A percentile compares a stretch with the other conserved stretches of the same genome.
phyloP scores from a whole-genome alignment of 2,888 invertebrate species.

The Anoncus sp. region DNA sequence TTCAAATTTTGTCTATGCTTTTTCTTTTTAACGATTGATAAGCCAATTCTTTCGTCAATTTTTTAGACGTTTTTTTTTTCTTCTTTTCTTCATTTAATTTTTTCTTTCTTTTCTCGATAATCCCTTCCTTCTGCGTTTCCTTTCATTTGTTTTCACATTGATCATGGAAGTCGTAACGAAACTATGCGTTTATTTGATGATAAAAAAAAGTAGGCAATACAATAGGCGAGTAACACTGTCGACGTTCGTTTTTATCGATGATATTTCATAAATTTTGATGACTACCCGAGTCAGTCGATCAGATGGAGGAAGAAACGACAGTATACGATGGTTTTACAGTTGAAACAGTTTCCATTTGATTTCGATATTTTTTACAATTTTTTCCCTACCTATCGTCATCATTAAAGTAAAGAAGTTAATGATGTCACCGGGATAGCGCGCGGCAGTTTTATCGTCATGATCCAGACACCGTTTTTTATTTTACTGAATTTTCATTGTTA shows the following conservation, averaged over 20 bases:
- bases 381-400: too few relatives aligned
- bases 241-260: not conserved
- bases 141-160: slow-evolving; percentile 43
- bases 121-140: slow-evolving; percentile 66
- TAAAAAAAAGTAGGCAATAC: slow-evolving; percentile 5
- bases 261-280: not conserved
- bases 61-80: not conserved
- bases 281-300: not conserved
- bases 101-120: slow-evolving; percentile 39
- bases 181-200: slow-evolving; percentile 55
- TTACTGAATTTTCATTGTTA: too few relatives aligned
- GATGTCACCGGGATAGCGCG: too few relatives aligned
- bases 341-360: too few relatives aligned
- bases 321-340: too few relatives aligned
- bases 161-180: slow-evolving; percentile 54
- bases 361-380: too few relatives aligned
- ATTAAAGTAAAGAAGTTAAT: too few relatives aligned
- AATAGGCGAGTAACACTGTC: not conserved
- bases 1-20: slow-evolving; percentile 71
- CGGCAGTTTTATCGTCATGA: too few relatives aligned
- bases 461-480: too few relatives aligned
- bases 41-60: slow-evolving; percentile 20
- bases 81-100: not conserved
- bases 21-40: slow-evolving; percentile 52
- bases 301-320: too few relatives aligned